A percentile compares a stretch with the other conserved stretches of the same genome.
Evolutionary conservation across 37 sponge, comb jelly and placozoan genomes (phyloP).

Genomic region (Tethya wilhelma): DNA sequence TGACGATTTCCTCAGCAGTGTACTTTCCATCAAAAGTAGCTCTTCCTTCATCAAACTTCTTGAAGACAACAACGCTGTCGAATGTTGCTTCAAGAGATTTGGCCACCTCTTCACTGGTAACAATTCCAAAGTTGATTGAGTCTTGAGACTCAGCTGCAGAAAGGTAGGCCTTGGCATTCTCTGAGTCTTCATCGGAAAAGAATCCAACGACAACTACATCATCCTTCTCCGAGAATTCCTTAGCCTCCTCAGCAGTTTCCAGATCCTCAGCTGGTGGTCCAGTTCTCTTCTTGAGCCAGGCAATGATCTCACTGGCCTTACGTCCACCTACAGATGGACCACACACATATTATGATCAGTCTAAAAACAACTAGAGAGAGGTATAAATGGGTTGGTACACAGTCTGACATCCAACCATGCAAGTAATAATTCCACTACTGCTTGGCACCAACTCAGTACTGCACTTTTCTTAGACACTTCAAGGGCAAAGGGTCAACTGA

Average conservation of each 20-base stretch:
- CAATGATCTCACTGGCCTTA: conserved; percentile 86
- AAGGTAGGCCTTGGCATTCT: conserved; percentile 73
- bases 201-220: conserved; percentile 89
- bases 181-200: conserved; percentile 55
- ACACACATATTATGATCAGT: too few species aligned
- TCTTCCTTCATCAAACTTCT: conserved; percentile 88
- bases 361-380: too few species aligned
- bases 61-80: conserved; percentile 68
- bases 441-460: too few species aligned
- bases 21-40: conserved; percentile 63
- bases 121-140: conserved; percentile 65
- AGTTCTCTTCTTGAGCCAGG: conserved; percentile 93
- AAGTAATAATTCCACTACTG: too few species aligned
- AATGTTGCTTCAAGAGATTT: conserved; percentile 53
- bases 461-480: too few species aligned
- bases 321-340: conserved; percentile 71
- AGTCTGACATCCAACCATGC: background rate
- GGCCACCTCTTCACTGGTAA: conserved; percentile 50
- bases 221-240: conserved; percentile 55
- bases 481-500: too few species aligned
- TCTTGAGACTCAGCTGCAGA: conserved; percentile 71
- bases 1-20: conserved; percentile 66
- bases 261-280: conserved; percentile 85
- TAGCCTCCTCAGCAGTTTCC: conserved; percentile 57
- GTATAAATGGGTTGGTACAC: background rate